Evolutionary conservation across 1,140 invertebrate species (phyloP).

Genomic region (Drosophila elegans): DNA sequence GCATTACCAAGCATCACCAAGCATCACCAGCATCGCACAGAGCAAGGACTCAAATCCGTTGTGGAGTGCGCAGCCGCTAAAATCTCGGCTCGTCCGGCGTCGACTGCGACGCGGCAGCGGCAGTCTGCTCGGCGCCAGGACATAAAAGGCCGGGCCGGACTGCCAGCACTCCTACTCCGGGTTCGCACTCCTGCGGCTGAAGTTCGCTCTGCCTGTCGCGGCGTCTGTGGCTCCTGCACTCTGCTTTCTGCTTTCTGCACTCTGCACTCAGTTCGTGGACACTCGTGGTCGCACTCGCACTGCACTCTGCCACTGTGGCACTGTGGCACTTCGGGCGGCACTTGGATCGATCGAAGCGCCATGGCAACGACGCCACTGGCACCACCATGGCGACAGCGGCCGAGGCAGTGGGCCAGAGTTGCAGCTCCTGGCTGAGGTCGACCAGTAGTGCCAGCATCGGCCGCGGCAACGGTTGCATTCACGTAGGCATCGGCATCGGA

Average conservation of each 20-base stretch:
- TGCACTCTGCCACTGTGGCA: constrained; percentile 10
- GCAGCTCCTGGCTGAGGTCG: constrained; percentile 45
- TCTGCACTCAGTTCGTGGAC: constrained; percentile 61
- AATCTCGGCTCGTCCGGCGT: constrained; percentile 60
- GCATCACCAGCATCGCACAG: constrained; percentile 22
- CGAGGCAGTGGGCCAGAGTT: constrained; percentile 54
- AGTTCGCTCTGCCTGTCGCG: constrained; percentile 54
- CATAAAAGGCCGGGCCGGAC: constrained; percentile 75
- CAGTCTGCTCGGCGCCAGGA: constrained; percentile 37
- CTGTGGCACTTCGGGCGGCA: constrained; percentile 33
- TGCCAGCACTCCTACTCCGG: constrained; percentile 78
- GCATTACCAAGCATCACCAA: constrained; percentile 15
- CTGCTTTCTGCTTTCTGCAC: too few relatives aligned
- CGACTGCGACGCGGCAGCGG: constrained; percentile 32
- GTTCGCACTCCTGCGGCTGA: constrained; percentile 59
- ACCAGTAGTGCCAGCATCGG: constrained; percentile 56
- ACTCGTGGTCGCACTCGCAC: constrained; percentile 68
- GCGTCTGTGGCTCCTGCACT: constrained; percentile 1
- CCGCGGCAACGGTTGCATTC: constrained; percentile 60
- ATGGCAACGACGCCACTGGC: constrained; percentile 55
- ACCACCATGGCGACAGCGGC: constrained; percentile 27
- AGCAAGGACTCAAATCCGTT: constrained; percentile 5
- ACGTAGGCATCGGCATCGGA: constrained; percentile 35
- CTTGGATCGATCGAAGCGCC: constrained; percentile 69
- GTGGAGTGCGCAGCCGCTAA: constrained; percentile 51